Base-by-base conservation (phyloP, 2,113 vertebrate species). In the Herpetotheres cachinnans region DNA sequence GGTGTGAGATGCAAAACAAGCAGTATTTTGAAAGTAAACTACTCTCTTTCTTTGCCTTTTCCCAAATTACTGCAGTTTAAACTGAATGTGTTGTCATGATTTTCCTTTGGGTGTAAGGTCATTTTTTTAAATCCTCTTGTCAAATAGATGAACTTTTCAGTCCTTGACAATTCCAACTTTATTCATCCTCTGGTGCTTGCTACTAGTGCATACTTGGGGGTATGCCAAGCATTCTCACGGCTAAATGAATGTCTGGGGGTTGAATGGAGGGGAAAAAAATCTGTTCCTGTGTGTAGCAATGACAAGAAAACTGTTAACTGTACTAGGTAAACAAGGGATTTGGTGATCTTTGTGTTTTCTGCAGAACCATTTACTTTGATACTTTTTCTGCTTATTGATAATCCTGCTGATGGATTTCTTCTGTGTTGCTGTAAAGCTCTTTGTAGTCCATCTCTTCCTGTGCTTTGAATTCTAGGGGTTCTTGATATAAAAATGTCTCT, bases 221-320 rank as follows among this genome's bases (percentile, higher is more conserved):
- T 47, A 27, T 10, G 11, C 11, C 3, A n/a, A 47, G 13, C 16
- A 9, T 80, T 80, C 54, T 90, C 17, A 19, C 71, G 13, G 32
- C 38, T 38, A 29, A n/a, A 34, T 82, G 12, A 62, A 34, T 38
- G 18, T 55, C 36, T 61, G 61, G 66, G 18, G 14, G 63, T 58
- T 34, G 44, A 88, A 11, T 5, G 3, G 32, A 40, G 34, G 20
- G 25, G 3, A 17, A 16, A 13, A 20, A 61, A 66, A 69, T 32
- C 22, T 36, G 2, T 82, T 87, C 5, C 22, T 0, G 0, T 25
- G n/a, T 65, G 20, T 58, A 61, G 27, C 30, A 49, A 30, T 82
- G 54, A n/a, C n/a, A 58, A 46, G 11, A 5, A 66, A 36, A 36
- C 40, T 69, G 22, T 16, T 89, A 38, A 46, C 14, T 66, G 19